Base-by-base conservation (phyloP, 2,797 vertebrate species). In the Anas flavirostris region DNA sequence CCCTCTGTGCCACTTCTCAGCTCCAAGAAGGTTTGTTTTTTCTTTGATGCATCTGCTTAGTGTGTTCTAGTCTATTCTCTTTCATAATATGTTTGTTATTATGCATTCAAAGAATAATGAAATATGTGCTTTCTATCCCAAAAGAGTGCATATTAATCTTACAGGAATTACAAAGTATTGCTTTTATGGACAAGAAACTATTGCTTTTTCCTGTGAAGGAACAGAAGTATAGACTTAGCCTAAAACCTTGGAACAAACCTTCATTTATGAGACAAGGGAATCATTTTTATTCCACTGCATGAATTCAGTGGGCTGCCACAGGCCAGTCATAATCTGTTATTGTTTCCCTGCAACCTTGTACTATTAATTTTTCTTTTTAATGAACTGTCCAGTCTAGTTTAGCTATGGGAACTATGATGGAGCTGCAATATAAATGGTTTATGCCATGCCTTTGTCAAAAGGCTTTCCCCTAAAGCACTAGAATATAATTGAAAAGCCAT, bases 331-430 rank as follows among this genome's bases (percentile, higher is more conserved):
- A 95, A 98, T 96, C 95, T 97, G 90, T 97, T 97, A 97, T 97
- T 97, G 96, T 97, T 97, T 97, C 93, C 96, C 96, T 96, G 93
- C 96, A 97, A 97, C 93, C 96, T 97, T 95, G 97, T 97, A 94
- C 96, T 97, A 97, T 98, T 98, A 97, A 98, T 98, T 98, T 98
- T 97, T 97, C 96, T 98, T 98, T 98, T 94, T 98, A 98, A 98
- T 98, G 96, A 98, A 98, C 95, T 98, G 97, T 97, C 97, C 97
- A 76, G 95, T 96, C 82, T 60, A 95, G 90, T 98, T 97, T 97
- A 97, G 95, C 95, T 92, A 91, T 16, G 48, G 95, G 77, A 97
- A 96, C 90, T 87, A 91, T 93, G 97, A 98, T 94, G 93, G 96
- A 97, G 95, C 81, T 94, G 94, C 95, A 96, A 90, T 97, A 97